These are phyloP conservation scores for Microcaecilia unicolor DNA, from an alignment of 2,797 vertebrate genomes.

Conservation along the genomic window DNA sequence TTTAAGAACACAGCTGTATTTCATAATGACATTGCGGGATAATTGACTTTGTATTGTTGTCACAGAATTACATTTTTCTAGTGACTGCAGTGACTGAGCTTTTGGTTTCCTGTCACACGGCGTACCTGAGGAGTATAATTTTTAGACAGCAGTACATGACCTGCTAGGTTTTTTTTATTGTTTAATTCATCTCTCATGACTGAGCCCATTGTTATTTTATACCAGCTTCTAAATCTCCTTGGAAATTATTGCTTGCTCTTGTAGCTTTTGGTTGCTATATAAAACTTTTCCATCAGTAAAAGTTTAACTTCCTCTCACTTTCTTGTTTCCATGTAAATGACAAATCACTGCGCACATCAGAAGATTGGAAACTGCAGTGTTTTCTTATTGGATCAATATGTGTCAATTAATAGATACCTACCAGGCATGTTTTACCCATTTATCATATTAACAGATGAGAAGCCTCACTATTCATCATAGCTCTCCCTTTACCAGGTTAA, in stretches of 20 bases:
- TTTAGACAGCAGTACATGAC: too few species aligned
- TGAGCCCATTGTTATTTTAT: too few species aligned
- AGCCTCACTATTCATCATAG: slow-evolving; percentile 27
- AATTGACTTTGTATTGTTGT: too few species aligned
- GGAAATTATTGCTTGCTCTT: background rate
- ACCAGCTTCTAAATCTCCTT: background rate
- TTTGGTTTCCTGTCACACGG: too few species aligned
- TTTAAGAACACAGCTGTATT: too few species aligned
- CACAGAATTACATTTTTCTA: too few species aligned
- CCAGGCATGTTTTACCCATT: slow-evolving; percentile 18
- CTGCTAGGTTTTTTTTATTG: too few species aligned
- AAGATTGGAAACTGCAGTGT: slow-evolving; percentile 1
- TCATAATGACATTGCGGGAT: too few species aligned
- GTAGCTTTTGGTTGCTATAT: background rate
- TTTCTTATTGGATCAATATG: slow-evolving; percentile 19
- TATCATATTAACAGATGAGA: slow-evolving; percentile 22
- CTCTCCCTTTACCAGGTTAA: slow-evolving; percentile 9
- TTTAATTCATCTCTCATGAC: too few species aligned
- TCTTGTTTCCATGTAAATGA: slow-evolving; percentile 3
- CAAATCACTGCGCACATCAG: background rate
- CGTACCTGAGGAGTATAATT: too few species aligned
- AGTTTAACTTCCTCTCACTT: background rate
- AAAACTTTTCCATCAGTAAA: background rate
- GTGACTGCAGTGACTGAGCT: too few species aligned
- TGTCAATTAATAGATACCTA: slow-evolving; percentile 18